phyloP scores from a whole-genome alignment of 2,113 vertebrate genomes.

The Prochilodus magdalenae region DNA sequence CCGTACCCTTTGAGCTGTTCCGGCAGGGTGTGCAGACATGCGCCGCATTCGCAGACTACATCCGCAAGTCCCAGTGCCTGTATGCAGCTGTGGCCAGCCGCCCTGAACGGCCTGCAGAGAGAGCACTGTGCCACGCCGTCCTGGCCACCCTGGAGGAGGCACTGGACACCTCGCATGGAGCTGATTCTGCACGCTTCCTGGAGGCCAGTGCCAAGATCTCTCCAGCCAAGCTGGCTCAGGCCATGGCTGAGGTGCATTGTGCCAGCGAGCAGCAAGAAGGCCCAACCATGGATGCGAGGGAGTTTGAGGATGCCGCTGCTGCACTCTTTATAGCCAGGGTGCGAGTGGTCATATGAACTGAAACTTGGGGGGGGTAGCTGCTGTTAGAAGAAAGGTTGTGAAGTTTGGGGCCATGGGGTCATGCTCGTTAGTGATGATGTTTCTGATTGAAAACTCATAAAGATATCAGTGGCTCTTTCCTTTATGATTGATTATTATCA shows the following conservation, averaged over 20 bases:
- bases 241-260: constrained; percentile 80
- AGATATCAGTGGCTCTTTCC: too few species aligned
- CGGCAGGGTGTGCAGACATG: constrained; percentile 89
- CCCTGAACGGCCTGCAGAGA: constrained; percentile 71
- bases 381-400: background rate
- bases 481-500: too few species aligned
- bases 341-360: constrained; percentile 80
- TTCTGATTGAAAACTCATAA: background rate
- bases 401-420: background rate
- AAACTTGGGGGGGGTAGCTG: background rate
- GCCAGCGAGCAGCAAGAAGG: constrained; percentile 66
- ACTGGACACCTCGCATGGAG: constrained; percentile 70
- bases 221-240: constrained; percentile 81
- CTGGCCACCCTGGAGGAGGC: constrained; percentile 86
- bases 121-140: constrained; percentile 81
- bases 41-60: constrained; percentile 89
- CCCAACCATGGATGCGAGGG: constrained; percentile 83
- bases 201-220: constrained; percentile 89
- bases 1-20: constrained; percentile 88
- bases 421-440: background rate
- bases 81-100: constrained; percentile 80
- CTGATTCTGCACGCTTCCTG: constrained; percentile 76
- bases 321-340: constrained; percentile 88
- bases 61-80: constrained; percentile 82
- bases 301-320: constrained; percentile 88